Percentiles rank a stretch among this genome's conserved stretches.
Conservation (phyloP, 1,140 invertebrate genomes). For the Oscheius sp. region DNA sequence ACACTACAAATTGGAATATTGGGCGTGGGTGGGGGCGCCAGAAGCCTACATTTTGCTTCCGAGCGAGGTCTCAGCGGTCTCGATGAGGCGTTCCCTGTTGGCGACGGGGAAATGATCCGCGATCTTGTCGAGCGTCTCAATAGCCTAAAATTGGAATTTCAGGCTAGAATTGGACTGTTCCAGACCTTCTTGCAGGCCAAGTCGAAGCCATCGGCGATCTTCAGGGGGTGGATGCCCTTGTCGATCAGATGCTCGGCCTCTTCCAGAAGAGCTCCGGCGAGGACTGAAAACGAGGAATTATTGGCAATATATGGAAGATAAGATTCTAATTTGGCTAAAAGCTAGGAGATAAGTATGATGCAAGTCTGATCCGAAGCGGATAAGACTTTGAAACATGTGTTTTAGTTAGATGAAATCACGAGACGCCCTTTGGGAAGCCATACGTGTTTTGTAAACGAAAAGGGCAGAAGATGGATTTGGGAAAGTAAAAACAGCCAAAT, state of each 20-base stretch:
- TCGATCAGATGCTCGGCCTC: constrained; percentile 89
- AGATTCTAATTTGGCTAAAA: no score
- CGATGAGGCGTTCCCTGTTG: constrained; percentile 82
- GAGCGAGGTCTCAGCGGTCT: constrained; percentile 94
- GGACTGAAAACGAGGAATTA: constrained; percentile 67
- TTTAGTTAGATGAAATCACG: no score
- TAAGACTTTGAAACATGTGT: no score
- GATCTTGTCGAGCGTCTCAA: constrained; percentile 82
- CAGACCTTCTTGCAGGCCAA: constrained; percentile 76
- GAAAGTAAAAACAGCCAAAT: no score
- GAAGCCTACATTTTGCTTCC: constrained; percentile 87
- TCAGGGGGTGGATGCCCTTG: constrained; percentile 95
- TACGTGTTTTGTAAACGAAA: no score
- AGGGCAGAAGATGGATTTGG: no score
- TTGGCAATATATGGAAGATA: no score
- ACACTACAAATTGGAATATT: constrained; percentile 47
- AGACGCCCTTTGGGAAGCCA: no score
- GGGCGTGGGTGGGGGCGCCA: not conserved
- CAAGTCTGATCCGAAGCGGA: no score
- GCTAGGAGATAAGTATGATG: no score
- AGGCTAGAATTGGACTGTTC: not conserved
- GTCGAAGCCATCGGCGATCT: constrained; percentile 98
- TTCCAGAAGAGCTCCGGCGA: constrained; percentile 87
- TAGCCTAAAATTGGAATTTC: constrained; percentile 66
- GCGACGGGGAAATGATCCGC: constrained; percentile 84